A percentile compares a stretch with the other conserved stretches of the same genome.
phyloP scores from a whole-genome alignment of 2,888 invertebrate species.

The Biston betularia region DNA sequence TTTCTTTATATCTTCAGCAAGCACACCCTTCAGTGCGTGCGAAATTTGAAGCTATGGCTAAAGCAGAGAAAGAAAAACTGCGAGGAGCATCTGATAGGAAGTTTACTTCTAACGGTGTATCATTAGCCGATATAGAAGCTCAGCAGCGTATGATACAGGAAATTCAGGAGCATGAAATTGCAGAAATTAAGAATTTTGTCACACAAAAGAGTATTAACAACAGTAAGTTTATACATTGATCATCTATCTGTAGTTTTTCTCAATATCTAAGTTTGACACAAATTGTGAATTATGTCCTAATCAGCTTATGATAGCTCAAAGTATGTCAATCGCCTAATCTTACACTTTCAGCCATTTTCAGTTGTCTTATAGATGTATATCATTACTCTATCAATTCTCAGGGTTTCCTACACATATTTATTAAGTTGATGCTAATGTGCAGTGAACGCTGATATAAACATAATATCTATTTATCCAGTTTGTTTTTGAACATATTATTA shows the following conservation, averaged over 20 bases:
- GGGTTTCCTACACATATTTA: too few relatives aligned
- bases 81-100: constrained; percentile 55
- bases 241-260: not conserved
- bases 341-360: too few relatives aligned
- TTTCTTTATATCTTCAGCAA: constrained; percentile 49
- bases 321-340: too few relatives aligned
- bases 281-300: too few relatives aligned
- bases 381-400: too few relatives aligned
- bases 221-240: constrained; percentile 50
- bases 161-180: constrained; percentile 58
- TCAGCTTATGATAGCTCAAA: too few relatives aligned
- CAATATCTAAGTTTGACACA: not conserved
- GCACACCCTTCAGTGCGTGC: constrained; percentile 52
- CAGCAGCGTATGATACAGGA: constrained; percentile 56
- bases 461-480: too few relatives aligned
- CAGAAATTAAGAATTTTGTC: constrained; percentile 68
- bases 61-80: constrained; percentile 56
- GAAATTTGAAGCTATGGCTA: constrained; percentile 66
- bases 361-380: too few relatives aligned
- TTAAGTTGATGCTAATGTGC: too few relatives aligned
- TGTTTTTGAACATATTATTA: too few relatives aligned
- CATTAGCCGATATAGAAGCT: constrained; percentile 59
- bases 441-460: too few relatives aligned
- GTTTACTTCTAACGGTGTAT: constrained; percentile 65
- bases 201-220: constrained; percentile 58